Evolutionary conservation across 2,888 invertebrate species (phyloP), one percentile per base, ranked within the genome.

Genomic region (Eulithis testata): DNA sequence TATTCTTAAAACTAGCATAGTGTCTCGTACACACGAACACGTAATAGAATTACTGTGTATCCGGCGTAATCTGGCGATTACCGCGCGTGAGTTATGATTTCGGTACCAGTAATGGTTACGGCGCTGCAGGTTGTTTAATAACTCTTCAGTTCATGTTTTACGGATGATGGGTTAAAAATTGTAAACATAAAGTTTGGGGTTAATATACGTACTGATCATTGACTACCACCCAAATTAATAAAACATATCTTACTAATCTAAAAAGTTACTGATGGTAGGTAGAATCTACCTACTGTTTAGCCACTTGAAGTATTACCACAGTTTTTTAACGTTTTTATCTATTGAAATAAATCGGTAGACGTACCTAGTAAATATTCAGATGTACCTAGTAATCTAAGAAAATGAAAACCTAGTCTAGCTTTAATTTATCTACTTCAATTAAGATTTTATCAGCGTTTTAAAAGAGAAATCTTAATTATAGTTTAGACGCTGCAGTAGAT

Each of bases 401-500:
- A 52, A 63, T 66, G 45, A 43, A 68, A 59, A 50, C 45, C 40
- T 66, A 54, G 62, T 50, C 49, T 4, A 21, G 40, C 8, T 21
- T 53, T 55, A 60, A 63, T 56, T 51, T 57, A 66, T 53, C 56
- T 52, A 21, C 43, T 68, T 49, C 6, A 70, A 68, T 62, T 69
- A 66, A 62, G 67, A 68, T 71, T 72, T 72, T 63, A 71, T 70
- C 73, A 69, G 64, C 61, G 68, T 62, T 71, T 72, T 73, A 66
- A 68, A 68, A 72, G 70, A 74, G 75, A 81, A 82, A 81, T 79
- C 79, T 80, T 79, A 80, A 81, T 85, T 84, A 80, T 78, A 79
- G 76, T 78, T 21, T 71, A 71, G 72, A 72, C 69, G 68, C 69
- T 76, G 76, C 78, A 80, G 77, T 73, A 75, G 73, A 79, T 81